Conservation (phyloP, 2,797 vertebrate species). For the Craterocephalus amniculus region DNA sequence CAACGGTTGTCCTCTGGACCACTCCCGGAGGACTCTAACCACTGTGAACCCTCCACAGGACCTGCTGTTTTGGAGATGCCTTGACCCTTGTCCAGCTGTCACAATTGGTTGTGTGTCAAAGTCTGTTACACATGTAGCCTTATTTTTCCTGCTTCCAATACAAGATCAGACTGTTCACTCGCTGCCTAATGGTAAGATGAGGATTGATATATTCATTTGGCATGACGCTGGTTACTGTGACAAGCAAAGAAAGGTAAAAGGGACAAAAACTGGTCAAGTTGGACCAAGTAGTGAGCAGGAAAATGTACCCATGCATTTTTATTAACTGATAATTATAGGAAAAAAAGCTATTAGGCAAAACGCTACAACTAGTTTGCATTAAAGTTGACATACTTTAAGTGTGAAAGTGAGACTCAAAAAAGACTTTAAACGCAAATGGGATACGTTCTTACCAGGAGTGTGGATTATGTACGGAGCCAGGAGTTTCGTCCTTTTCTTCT, state of each 20-base stretch:
- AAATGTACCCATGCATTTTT: not conserved
- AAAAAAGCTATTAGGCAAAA: no score
- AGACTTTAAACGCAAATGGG: not conserved
- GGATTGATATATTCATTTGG: not conserved
- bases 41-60: not conserved
- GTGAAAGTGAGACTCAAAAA: no score
- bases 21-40: not conserved
- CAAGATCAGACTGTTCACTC: not conserved
- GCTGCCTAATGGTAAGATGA: not conserved
- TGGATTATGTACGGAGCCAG: slow-evolving; percentile 91
- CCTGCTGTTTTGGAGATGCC: not conserved
- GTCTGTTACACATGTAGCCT: not conserved
- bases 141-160: not conserved
- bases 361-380: no score
- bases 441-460: slow-evolving; percentile 84
- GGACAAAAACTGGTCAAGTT: not conserved
- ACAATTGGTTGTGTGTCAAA: not conserved
- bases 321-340: not conserved
- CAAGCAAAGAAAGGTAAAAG: no score
- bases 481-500: slow-evolving; percentile 97
- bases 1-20: not conserved
- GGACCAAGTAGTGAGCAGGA: not conserved
- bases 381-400: no score
- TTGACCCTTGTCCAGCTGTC: not conserved
- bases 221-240: no score